A percentile compares a stretch with the other conserved stretches of the same genome.
phyloP scores from a whole-genome alignment of 2,888 invertebrate genomes.

The Scrobipalpa atriplicella region DNA sequence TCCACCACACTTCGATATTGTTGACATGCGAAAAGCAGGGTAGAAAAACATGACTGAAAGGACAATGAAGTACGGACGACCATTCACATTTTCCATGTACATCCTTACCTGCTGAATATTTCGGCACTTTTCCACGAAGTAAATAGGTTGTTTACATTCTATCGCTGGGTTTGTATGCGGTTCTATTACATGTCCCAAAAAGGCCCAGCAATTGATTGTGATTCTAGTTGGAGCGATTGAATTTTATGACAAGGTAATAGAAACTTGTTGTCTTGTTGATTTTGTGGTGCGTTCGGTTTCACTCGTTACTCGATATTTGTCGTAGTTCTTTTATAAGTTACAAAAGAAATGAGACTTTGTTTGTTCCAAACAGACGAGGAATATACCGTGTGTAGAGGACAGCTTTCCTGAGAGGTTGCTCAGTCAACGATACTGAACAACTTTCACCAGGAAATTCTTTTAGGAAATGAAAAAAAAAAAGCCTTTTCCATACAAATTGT shows the following conservation, averaged over 20 bases:
- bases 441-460: too few relatives aligned
- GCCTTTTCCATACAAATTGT: too few relatives aligned
- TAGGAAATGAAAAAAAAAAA: too few relatives aligned
- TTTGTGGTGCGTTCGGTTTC: not conserved
- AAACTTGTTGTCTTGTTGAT: constrained; percentile 9
- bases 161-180: constrained; percentile 15
- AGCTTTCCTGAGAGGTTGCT: too few relatives aligned
- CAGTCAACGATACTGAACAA: too few relatives aligned
- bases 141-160: constrained; percentile 27
- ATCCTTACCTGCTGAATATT: constrained; percentile 24
- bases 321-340: too few relatives aligned
- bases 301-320: not conserved
- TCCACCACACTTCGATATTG: not conserved
- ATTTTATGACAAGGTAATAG: constrained; percentile 22
- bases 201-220: not conserved
- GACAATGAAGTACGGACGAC: constrained; percentile 14
- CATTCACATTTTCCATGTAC: not conserved
- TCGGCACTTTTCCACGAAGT: constrained; percentile 5
- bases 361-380: too few relatives aligned
- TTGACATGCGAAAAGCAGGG: constrained; percentile 4
- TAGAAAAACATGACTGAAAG: not conserved
- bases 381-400: too few relatives aligned
- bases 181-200: constrained; percentile 10
- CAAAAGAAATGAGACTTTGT: too few relatives aligned
- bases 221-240: constrained; percentile 21